phyloP scores from a whole-genome alignment of 2,113 vertebrate genomes.

The Halichoerus grypus region DNA sequence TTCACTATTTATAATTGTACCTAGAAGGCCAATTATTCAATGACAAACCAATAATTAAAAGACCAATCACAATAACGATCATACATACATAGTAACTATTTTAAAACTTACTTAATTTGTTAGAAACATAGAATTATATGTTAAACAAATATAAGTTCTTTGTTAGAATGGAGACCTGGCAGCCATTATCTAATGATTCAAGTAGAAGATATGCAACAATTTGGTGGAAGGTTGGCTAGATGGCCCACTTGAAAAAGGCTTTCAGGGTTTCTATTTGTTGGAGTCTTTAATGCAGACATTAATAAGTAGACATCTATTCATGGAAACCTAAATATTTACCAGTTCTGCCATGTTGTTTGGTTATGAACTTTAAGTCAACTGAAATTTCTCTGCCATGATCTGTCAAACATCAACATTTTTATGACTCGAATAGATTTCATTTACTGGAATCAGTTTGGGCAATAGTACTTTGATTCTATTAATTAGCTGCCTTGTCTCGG shows the following conservation, averaged over 20 bases:
- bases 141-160: not conserved
- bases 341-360: not conserved
- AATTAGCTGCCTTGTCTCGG: not conserved
- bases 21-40: not conserved
- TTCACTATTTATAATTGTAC: not conserved
- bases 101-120: not conserved
- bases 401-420: not conserved
- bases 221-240: not conserved
- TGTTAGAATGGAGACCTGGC: not conserved
- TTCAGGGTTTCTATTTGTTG: not conserved
- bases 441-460: constrained; percentile 3
- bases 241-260: not conserved
- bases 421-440: not conserved
- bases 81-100: not conserved
- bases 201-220: not conserved
- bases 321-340: constrained; percentile 19
- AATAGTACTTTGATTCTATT: not conserved
- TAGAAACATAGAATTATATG: not conserved
- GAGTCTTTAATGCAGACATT: not conserved
- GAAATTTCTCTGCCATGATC: not conserved
- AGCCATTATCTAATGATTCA: not conserved
- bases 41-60: not conserved
- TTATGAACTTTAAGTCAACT: not conserved
- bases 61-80: not conserved
- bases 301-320: not conserved